These are phyloP conservation scores for Peromyscus aztecus DNA, from an alignment of 2,797 vertebrate genomes.

Conservation along the genomic window DNA sequence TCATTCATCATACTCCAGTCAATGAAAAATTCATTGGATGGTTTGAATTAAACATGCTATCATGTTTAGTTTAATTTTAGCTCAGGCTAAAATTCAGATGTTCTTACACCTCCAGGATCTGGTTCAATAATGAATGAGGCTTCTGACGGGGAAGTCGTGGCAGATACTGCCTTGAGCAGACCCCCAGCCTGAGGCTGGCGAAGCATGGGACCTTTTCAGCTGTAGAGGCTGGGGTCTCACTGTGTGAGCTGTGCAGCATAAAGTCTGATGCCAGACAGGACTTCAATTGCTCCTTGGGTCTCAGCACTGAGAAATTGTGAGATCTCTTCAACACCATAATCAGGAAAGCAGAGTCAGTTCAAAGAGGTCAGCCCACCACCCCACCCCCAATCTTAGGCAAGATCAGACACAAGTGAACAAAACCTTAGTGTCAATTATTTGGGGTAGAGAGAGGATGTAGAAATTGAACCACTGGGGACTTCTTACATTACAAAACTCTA, in stretches of 20 bases:
- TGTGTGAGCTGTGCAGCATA: background rate
- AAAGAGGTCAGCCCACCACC: background rate
- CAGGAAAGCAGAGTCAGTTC: background rate
- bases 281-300: background rate
- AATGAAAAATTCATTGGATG: constrained; percentile 44
- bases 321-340: background rate
- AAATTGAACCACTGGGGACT: constrained; percentile 46
- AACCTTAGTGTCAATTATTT: background rate
- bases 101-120: constrained; percentile 32
- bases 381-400: background rate
- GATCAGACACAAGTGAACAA: constrained; percentile 20
- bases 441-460: background rate
- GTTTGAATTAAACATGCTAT: constrained; percentile 52
- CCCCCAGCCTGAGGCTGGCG: background rate
- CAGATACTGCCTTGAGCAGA: background rate
- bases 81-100: constrained; percentile 48
- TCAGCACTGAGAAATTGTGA: background rate
- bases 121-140: background rate
- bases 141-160: background rate
- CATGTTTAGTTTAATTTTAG: constrained; percentile 39
- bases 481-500: constrained; percentile 49
- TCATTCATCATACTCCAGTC: constrained; percentile 12
- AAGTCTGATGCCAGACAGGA: background rate
- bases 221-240: background rate
- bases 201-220: background rate